Percentiles rank a stretch among this genome's conserved stretches.
Conservation (phyloP, 2,888 invertebrate genomes). For the Marasmarcha lunaedactyla region DNA sequence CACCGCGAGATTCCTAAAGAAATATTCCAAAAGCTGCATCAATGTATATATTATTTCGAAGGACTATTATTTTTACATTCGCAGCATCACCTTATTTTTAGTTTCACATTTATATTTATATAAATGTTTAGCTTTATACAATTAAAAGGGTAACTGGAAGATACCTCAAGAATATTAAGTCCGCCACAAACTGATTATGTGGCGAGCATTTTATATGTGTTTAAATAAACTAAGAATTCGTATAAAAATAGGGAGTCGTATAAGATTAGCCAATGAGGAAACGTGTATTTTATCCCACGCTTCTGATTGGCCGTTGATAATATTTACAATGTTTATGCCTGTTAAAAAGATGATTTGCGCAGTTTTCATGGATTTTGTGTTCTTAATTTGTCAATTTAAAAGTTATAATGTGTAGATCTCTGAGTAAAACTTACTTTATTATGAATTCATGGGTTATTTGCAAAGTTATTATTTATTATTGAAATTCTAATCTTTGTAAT, state of each 20-base stretch:
- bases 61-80: constrained; percentile 1
- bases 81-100: constrained; percentile 3
- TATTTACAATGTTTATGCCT: background rate
- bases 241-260: no score
- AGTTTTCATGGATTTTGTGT: background rate
- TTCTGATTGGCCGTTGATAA: background rate
- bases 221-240: no score
- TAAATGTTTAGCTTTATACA: constrained; percentile 25
- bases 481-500: constrained; percentile 35
- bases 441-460: background rate
- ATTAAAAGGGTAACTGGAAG: constrained; percentile 13
- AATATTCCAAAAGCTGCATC: constrained; percentile 6
- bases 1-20: constrained; percentile 1
- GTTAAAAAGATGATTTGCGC: background rate
- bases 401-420: background rate
- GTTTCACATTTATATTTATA: constrained; percentile 20
- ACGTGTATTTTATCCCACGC: no score
- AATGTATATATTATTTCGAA: constrained; percentile 1
- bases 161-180: no score
- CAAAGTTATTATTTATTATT: no score
- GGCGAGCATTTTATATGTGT: no score
- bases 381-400: background rate
- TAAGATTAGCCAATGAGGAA: no score
- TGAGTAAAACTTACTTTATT: background rate
- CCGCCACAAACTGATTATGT: no score